Evolutionary conservation across 2,888 invertebrate species (phyloP), one percentile per base, ranked within the genome.

Genomic region (Mermis nigrescens): DNA sequence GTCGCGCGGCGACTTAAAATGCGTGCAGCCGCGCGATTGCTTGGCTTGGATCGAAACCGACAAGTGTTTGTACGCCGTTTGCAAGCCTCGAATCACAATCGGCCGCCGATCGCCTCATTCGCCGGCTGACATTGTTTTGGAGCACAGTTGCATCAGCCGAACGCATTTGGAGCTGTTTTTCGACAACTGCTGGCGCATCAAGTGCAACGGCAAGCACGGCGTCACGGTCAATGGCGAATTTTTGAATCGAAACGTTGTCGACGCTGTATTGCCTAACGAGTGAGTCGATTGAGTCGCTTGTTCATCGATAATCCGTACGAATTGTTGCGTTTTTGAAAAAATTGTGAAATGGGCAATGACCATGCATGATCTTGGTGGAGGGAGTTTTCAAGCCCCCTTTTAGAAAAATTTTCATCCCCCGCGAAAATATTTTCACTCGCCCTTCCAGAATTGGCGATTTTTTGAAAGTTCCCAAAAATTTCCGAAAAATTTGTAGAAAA

Each of bases 121-220:
- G 4, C 29, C 53, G 31, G 55, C 61, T 22, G 61, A 61, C 48
- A 31, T 61, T 1, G 29, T n/a, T n/a, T 31, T 61, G 4, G 24
- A 48, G 28, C 58, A 59, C 31, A 53, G 12, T 27, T 59, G 31
- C 54, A 48, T 61, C 19, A 58, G 58, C 31, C 46, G 61, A 12
- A 56, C 58, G 15, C 61, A 61, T 29, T n/a, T 61, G 31, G 46
- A 29, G 22, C 51, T 60, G n/a, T 19, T 4, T 1, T 7, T 46
- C 24, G 12, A 2, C 24, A 15, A 2, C 51, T 22, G 15, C 26
- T 61, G 61, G 61, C 2, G 1, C 19, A 3, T 61, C 26, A 3
- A 24, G 15, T 61, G 61, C 54, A 53, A 56, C 48, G 61, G 61
- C 55, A 61, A 61, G 46, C 58, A 61, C 31, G 61, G 61, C 31